Conservation (phyloP, 2,113 vertebrate genomes). For the Crotophaga sulcirostris region DNA sequence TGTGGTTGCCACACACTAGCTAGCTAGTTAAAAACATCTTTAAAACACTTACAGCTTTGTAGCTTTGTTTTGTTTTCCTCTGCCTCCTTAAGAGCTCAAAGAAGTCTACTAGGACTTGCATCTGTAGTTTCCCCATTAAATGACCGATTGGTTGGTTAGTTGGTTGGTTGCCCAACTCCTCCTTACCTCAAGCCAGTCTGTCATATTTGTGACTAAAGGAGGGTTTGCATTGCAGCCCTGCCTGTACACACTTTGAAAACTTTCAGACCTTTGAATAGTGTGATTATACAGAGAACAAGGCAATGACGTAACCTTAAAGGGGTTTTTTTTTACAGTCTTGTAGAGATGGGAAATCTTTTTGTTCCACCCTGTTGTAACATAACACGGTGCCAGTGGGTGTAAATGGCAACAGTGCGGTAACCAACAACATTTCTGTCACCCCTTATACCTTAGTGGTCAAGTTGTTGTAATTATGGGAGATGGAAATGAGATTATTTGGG, state of each 20-base stretch:
- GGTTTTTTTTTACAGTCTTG: not conserved
- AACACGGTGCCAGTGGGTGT: not conserved
- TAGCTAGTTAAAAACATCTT: not conserved
- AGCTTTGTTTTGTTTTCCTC: not conserved
- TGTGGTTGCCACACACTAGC: not conserved
- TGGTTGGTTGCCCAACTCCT: not conserved
- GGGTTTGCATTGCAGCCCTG: not conserved
- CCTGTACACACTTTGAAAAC: not conserved
- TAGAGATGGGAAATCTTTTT: not conserved
- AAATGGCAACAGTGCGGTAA: not conserved
- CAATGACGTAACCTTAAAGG: not conserved
- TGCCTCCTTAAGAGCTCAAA: not conserved
- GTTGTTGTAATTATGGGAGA: not conserved
- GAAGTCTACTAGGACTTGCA: not conserved
- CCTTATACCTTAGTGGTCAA: not conserved
- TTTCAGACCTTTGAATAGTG: not conserved
- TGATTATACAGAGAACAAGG: not conserved
- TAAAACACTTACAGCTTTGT: not conserved
- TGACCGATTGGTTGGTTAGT: not conserved
- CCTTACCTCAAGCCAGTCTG: not conserved
- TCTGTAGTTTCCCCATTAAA: not conserved
- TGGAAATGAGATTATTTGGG: not conserved
- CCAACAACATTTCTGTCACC: not conserved
- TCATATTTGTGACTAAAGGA: not conserved
- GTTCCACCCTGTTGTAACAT: fast-evolving